Base-by-base conservation (phyloP, 1,140 invertebrate genomes). In the Polypedilum vanderplanki region DNA sequence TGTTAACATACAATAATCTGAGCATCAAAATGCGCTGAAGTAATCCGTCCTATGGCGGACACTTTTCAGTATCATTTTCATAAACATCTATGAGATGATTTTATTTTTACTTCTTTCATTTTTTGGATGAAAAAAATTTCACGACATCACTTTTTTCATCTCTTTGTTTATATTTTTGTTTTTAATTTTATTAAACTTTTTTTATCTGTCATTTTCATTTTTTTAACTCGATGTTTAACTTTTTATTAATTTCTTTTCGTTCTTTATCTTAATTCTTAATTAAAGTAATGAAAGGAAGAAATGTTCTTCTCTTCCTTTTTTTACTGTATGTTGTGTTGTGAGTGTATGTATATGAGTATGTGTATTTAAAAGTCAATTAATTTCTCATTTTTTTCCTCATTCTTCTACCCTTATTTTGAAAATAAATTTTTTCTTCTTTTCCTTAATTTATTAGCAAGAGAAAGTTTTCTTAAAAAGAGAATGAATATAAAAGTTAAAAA, bases 71-170 rank as follows among this genome's bases (percentile, higher is more conserved):
- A n/a, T n/a, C n/a, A n/a, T 57, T 57, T n/a, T 57, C n/a, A 15
- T n/a, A 12, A 57, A 57, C 46, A 57, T 57, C 46, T 57, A 57
- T 57, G 46, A 57, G 46, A 57, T 57, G 46, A 57, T 57, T 33
- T 33, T 3, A 33, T 33, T n/a, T n/a, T n/a, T n/a, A n/a, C n/a
- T n/a, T n/a, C n/a, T n/a, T n/a, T n/a, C n/a, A n/a, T n/a, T 33
- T 33, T 33, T 33, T 33, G 5, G 24, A 33, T 33, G 24, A 33
- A n/a, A 57, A 57, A 57, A 57, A 57, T 57, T 57, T 57, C 46
- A 57, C 46, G 46, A 57, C 46, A 57, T 57, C 12, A n/a, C n/a
- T 57, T 57, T 15, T 57, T 57, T 46, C 41, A 12, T 46, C 41
- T 46, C n/a, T 33, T 46, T 46, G 9, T 15, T 46, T 15, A 9